Percentiles rank a stretch among this genome's conserved stretches.
phyloP scores from a whole-genome alignment of 2,113 vertebrate genomes.

The Hemicordylus capensis region DNA sequence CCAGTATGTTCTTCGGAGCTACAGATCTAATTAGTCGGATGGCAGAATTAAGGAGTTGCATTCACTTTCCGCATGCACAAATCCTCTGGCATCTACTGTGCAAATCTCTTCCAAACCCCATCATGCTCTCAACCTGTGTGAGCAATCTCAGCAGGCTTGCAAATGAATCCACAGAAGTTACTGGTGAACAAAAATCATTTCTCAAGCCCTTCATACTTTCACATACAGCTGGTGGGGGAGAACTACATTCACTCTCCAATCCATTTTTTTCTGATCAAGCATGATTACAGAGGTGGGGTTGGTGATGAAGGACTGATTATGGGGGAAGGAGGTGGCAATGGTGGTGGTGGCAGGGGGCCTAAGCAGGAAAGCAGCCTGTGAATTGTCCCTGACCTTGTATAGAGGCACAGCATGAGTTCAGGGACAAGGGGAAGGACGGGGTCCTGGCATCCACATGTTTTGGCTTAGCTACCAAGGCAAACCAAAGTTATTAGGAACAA shows the following conservation, averaged over 20 bases:
- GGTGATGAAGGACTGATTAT: no score
- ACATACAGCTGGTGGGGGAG: no score
- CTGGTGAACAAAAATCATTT: neutral
- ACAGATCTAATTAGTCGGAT: conserved; percentile 24
- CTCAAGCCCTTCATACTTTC: neutral
- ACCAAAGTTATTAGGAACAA: no score
- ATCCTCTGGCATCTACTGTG: neutral
- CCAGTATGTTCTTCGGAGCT: conserved; percentile 28
- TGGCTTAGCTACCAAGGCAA: no score
- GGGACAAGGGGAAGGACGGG: neutral
- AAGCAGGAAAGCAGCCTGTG: no score
- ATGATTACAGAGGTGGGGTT: neutral
- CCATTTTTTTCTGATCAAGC: no score
- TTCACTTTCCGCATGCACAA: neutral
- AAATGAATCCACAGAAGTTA: neutral
- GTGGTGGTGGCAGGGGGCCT: no score
- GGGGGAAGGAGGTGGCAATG: no score
- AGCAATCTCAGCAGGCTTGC: neutral
- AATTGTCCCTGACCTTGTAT: no score
- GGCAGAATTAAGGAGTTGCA: conserved; percentile 40
- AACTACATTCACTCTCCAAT: no score
- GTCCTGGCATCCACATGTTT: no score
- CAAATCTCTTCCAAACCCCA: neutral
- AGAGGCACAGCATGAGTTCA: no score
- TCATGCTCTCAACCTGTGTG: neutral